Base-by-base conservation (phyloP, 1,140 invertebrate genomes). In the Calephelis virginiensis region DNA sequence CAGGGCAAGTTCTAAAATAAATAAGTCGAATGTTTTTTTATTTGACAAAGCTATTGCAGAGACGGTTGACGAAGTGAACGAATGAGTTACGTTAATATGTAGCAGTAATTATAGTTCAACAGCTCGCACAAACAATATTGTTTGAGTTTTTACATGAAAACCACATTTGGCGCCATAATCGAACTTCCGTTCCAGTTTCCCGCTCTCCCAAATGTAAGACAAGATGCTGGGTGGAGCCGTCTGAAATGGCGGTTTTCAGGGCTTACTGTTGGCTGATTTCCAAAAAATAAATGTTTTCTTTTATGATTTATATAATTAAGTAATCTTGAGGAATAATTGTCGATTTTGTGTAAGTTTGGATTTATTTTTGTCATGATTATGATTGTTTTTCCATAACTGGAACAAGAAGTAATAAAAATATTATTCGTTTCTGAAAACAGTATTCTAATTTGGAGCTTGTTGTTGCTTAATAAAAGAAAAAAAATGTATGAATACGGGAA, bases 151-250 rank as follows among this genome's bases (percentile, higher is more conserved):
- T 50, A 50, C 49, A 50, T 50, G 49, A 50, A 17, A 50, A 14
- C 49, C 14, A 50, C 49, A 50, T 50, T 50, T 50, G 63, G 67
- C 67, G 67, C 56, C 45, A 60, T 37, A 62, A 60, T 38, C n/a
- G 56, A 69, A 64, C 50, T 68, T 70, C 46, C 61, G 65, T 40
- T 65, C 63, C 50, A 46, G 64, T 69, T 74, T 64, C 64, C 70
- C 67, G 53, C 59, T 64, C 69, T 72, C 14, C 13, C 68, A 72
- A 74, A 63, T 49, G 64, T 49, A 53, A 38, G 38, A 70, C 73
- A 75, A 80, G 68, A 80, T 77, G 77, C 73, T 73, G 70, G 66
- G 40, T 61, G 56, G 70, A 70, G 72, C 73, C 73, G 63, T 74
- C 61, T 70, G 61, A 73, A 80, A 80, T 80, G 76, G 76, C 69